These are phyloP conservation scores for Crematogaster levior DNA, from an alignment of 2,888 invertebrate genomes.

Conservation along the genomic window DNA sequence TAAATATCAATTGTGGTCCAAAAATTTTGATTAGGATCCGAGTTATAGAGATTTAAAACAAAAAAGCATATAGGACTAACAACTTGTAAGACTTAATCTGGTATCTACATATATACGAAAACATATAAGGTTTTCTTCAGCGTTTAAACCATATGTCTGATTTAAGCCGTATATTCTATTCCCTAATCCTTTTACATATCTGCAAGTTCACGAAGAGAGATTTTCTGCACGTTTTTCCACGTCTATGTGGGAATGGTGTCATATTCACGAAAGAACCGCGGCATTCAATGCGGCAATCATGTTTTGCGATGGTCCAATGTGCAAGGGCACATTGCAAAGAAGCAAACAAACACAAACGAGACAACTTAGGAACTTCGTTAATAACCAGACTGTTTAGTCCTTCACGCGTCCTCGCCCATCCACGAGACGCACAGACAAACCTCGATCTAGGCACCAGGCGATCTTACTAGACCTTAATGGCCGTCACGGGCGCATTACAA, in stretches of 20 bases:
- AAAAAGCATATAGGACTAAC: not conserved
- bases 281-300: not conserved
- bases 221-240: conserved; percentile 3
- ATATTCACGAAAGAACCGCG: conserved; percentile 58
- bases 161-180: not conserved
- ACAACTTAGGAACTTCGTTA: conserved; percentile 73
- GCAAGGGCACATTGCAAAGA: conserved; percentile 54
- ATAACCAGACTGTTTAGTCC: conserved; percentile 65
- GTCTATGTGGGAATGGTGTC: conserved; percentile 14
- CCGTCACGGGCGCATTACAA: conserved; percentile 59
- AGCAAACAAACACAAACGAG: conserved; percentile 60
- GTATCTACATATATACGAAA: not conserved
- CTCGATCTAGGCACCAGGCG: conserved; percentile 6
- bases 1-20: not conserved
- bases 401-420: conserved; percentile 22
- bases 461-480: conserved; percentile 55
- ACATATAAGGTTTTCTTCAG: not conserved
- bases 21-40: not conserved
- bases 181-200: not conserved
- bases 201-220: conserved; percentile 1
- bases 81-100: not conserved
- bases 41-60: not conserved
- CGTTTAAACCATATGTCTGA: not conserved
- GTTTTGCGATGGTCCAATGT: conserved; percentile 51
- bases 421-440: conserved; percentile 2